Conservation (phyloP, 92 coral and sea anemone genomes). For the Epizoanthus fatuus region DNA sequence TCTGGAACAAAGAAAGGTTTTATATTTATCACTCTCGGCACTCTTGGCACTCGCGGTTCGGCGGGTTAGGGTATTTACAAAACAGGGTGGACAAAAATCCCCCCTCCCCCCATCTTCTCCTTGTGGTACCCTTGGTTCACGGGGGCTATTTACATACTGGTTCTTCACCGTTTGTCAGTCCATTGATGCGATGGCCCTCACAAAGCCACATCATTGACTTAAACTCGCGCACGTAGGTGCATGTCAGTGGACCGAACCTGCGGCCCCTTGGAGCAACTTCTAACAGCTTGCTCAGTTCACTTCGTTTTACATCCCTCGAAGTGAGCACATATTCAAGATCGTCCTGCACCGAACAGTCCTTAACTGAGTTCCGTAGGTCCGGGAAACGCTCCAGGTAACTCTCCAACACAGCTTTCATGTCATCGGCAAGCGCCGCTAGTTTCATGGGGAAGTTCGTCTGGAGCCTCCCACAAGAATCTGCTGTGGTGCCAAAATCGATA, state of each 20-base stretch:
- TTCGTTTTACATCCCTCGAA: conserved; percentile 74
- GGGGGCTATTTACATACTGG: too few relatives aligned
- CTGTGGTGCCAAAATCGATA: conserved; percentile 60
- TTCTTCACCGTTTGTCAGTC: not conserved
- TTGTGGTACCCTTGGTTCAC: too few relatives aligned
- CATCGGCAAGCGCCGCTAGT: conserved; percentile 57
- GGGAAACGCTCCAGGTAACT: conserved; percentile 83
- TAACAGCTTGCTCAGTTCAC: conserved; percentile 75
- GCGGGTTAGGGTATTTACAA: too few relatives aligned
- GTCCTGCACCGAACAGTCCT: conserved; percentile 73
- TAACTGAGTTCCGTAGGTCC: conserved; percentile 46
- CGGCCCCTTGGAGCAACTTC: conserved; percentile 75
- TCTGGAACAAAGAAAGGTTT: too few relatives aligned
- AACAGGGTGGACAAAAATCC: too few relatives aligned
- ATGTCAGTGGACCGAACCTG: conserved; percentile 82
- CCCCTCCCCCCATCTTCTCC: too few relatives aligned
- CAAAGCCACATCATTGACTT: conserved; percentile 88
- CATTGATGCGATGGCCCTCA: conserved; percentile 58
- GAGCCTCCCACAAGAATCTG: conserved; percentile 33
- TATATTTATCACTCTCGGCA: too few relatives aligned
- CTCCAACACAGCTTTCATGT: conserved; percentile 80
- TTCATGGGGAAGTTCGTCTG: conserved; percentile 34
- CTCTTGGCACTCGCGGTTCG: too few relatives aligned
- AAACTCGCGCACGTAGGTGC: conserved; percentile 68
- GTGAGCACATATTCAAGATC: conserved; percentile 80